Percentiles rank a stretch among this genome's conserved stretches.
These are phyloP conservation scores for Sebastes umbrosus DNA, from an alignment of 2,797 vertebrate genomes.

Conservation along the genomic window DNA sequence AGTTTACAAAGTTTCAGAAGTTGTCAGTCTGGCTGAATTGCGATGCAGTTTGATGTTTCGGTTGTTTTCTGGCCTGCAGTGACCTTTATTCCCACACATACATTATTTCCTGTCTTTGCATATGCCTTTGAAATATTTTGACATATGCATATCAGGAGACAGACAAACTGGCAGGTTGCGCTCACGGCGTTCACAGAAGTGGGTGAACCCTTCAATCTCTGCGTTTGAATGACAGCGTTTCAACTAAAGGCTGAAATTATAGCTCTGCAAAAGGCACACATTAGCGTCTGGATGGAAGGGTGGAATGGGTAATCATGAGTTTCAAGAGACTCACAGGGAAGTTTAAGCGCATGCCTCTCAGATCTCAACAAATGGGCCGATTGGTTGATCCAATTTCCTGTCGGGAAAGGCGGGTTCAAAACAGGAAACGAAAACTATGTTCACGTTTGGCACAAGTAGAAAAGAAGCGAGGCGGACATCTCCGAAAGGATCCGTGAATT, in stretches of 20 bases:
- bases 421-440: background rate
- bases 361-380: constrained; percentile 13
- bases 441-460: background rate
- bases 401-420: background rate
- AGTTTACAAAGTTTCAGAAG: constrained; percentile 42
- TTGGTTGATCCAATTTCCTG: background rate
- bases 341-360: background rate
- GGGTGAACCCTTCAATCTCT: constrained; percentile 50
- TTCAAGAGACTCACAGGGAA: constrained; percentile 7
- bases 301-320: constrained; percentile 33
- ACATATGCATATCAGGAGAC: constrained; percentile 30
- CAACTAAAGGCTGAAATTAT: constrained; percentile 47
- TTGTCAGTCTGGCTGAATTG: constrained; percentile 1
- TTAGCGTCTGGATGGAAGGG: constrained; percentile 33
- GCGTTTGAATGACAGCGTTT: constrained; percentile 48
- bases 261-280: constrained; percentile 30
- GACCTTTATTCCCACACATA: background rate
- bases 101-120: constrained; percentile 5
- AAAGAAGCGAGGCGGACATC: background rate
- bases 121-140: constrained; percentile 10
- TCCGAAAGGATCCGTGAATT: background rate
- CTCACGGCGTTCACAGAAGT: constrained; percentile 18
- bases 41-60: background rate
- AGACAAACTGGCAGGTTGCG: constrained; percentile 34
- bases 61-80: background rate